Conservation (phyloP, 2,113 vertebrate species). For the Tricholaema leucomelas region DNA sequence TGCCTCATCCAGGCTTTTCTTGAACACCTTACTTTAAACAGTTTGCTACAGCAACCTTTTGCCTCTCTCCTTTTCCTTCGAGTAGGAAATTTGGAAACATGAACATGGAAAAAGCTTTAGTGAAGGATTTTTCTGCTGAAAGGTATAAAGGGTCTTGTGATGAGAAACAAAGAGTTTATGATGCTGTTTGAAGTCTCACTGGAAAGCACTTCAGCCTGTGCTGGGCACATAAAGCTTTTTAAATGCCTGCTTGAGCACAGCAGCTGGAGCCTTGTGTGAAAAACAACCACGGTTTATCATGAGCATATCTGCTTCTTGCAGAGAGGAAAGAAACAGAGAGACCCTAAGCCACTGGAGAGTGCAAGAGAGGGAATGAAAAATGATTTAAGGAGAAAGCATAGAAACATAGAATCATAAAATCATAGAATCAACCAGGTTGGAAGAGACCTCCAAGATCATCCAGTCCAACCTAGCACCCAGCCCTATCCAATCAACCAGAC, state of each 20-base stretch:
- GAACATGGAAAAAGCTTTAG: background rate
- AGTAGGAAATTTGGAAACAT: constrained; percentile 2
- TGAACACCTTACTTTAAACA: background rate
- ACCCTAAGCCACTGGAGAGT: background rate
- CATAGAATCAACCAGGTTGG: too few relatives aligned
- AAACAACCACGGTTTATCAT: background rate
- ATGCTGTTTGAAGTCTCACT: constrained; percentile 58
- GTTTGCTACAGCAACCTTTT: background rate
- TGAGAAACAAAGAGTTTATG: constrained; percentile 54
- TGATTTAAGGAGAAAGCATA: background rate
- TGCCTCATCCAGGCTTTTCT: too few relatives aligned
- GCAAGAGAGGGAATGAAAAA: background rate
- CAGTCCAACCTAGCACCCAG: too few relatives aligned
- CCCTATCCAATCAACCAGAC: too few relatives aligned
- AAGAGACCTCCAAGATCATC: too few relatives aligned
- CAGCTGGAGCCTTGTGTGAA: background rate
- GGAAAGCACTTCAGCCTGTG: constrained; percentile 45
- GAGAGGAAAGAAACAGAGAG: background rate
- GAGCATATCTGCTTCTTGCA: constrained; percentile 26
- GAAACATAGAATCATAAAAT: too few relatives aligned
- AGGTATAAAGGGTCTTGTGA: constrained; percentile 6
- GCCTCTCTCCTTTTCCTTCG: background rate
- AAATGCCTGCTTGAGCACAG: constrained; percentile 32
- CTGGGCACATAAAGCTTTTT: background rate
- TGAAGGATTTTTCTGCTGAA: background rate